Percentiles rank a stretch among this genome's conserved stretches.
Evolutionary conservation across 2,888 invertebrate genomes (phyloP).

Genomic region (Napeogenes sylphis): DNA sequence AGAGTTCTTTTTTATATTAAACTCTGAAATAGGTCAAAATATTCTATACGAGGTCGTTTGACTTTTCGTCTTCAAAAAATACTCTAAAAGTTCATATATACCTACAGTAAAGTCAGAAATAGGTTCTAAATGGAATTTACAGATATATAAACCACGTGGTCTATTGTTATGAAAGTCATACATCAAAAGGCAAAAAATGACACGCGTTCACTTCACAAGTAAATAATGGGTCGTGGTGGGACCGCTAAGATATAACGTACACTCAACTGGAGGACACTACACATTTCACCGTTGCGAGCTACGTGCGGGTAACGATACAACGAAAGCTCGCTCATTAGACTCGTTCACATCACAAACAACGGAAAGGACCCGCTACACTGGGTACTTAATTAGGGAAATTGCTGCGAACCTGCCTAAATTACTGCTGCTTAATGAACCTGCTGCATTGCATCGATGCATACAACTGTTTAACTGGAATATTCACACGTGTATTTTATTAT

Average conservation of each 20-base stretch:
- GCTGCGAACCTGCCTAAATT: conserved; percentile 55
- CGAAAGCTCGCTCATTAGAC: conserved; percentile 46
- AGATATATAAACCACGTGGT: background rate
- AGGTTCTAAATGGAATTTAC: too few species aligned
- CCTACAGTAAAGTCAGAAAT: too few species aligned
- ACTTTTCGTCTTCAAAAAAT: too few species aligned
- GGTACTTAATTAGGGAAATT: conserved; percentile 69
- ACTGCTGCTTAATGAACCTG: conserved; percentile 33
- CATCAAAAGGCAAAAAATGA: background rate
- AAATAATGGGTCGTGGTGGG: conserved; percentile 15
- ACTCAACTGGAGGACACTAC: conserved; percentile 34
- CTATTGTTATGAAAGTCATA: background rate
- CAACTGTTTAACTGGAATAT: conserved; percentile 3
- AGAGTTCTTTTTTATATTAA: too few species aligned
- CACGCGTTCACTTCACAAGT: conserved; percentile 6
- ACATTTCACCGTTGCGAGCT: conserved; percentile 38
- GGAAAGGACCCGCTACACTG: conserved; percentile 42
- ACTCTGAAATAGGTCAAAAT: too few species aligned
- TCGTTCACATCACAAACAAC: conserved; percentile 49
- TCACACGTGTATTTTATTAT: conserved; percentile 6
- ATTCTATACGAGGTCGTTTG: too few species aligned
- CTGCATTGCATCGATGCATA: conserved; percentile 16
- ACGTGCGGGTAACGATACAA: conserved; percentile 30
- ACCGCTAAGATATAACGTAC: conserved; percentile 26
- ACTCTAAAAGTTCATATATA: too few species aligned